phyloP scores from a whole-genome alignment of 1,140 invertebrate species.

The Drosophila mayri region DNA sequence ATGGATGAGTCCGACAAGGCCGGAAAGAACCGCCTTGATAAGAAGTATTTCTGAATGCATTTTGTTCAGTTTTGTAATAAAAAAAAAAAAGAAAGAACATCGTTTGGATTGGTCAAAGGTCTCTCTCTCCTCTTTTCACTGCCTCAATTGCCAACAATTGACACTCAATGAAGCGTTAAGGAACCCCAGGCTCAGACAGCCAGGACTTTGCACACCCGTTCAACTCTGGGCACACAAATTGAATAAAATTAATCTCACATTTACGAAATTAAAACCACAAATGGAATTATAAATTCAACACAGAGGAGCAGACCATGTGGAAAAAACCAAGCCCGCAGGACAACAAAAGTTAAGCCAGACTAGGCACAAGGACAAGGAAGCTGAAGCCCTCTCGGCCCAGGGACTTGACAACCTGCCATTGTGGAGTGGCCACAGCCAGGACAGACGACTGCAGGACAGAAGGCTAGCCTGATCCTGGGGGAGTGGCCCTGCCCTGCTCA shows the following conservation, averaged over 20 bases:
- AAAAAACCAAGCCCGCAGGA: conserved; percentile 74
- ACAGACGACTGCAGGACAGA: conserved; percentile 29
- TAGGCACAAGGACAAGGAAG: conserved; percentile 36
- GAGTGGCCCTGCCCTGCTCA: conserved; percentile 42
- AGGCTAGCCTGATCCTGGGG: conserved; percentile 17
- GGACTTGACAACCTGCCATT: conserved; percentile 69
- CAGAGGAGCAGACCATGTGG: conserved; percentile 48
- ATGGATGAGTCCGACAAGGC: conserved; percentile 28
- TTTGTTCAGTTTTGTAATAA: not conserved
- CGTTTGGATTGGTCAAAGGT: not conserved
- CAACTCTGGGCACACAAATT: conserved; percentile 46
- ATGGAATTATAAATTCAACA: conserved; percentile 84
- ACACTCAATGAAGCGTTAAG: conserved; percentile 56
- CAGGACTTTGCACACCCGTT: conserved; percentile 8
- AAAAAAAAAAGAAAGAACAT: not conserved
- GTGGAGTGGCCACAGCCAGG: conserved; percentile 51
- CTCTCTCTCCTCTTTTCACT: not conserved
- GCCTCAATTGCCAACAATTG: conserved; percentile 50
- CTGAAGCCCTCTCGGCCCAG: conserved; percentile 35
- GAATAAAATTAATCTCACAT: conserved; percentile 83
- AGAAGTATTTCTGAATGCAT: conserved; percentile 34
- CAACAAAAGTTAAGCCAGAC: conserved; percentile 80
- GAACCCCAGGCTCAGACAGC: not conserved
- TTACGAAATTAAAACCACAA: conserved; percentile 83
- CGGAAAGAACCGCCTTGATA: not conserved